These are phyloP conservation scores for Drosophila affinis DNA, from an alignment of 2,888 invertebrate species.

Conservation along the genomic window DNA sequence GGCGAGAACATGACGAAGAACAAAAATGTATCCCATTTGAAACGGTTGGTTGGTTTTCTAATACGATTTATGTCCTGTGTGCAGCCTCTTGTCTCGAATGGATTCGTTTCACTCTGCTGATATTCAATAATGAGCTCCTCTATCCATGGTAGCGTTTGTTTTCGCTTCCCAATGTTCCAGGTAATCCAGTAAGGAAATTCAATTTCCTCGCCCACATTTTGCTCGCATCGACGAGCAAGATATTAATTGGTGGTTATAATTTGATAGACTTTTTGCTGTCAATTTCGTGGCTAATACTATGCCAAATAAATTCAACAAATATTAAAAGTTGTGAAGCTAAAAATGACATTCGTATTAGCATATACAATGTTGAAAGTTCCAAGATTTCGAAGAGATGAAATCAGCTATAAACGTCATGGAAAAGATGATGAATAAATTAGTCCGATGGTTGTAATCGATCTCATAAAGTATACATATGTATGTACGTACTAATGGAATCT, in stretches of 20 bases:
- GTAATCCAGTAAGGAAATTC: constrained; percentile 79
- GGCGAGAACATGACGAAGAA: constrained; percentile 27
- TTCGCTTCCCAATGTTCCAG: constrained; percentile 77
- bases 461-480: no score
- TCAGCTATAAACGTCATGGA: no score
- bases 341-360: not conserved
- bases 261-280: not conserved
- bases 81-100: constrained; percentile 55
- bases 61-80: constrained; percentile 54
- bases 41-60: constrained; percentile 69
- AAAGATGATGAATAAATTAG: no score
- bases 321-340: not conserved
- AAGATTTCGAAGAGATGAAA: no score
- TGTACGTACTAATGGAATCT: no score
- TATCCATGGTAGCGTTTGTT: constrained; percentile 47
- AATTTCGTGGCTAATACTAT: constrained; percentile 1
- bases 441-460: no score
- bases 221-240: constrained; percentile 52
- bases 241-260: constrained; percentile 28
- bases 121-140: constrained; percentile 67
- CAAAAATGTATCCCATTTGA: constrained; percentile 61
- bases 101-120: constrained; percentile 78
- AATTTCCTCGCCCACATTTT: constrained; percentile 74
- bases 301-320: constrained; percentile 2
- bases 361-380: not conserved